These are phyloP conservation scores for Drosophila ananassae DNA, from an alignment of 1,140 invertebrate species.

Conservation along the genomic window DNA sequence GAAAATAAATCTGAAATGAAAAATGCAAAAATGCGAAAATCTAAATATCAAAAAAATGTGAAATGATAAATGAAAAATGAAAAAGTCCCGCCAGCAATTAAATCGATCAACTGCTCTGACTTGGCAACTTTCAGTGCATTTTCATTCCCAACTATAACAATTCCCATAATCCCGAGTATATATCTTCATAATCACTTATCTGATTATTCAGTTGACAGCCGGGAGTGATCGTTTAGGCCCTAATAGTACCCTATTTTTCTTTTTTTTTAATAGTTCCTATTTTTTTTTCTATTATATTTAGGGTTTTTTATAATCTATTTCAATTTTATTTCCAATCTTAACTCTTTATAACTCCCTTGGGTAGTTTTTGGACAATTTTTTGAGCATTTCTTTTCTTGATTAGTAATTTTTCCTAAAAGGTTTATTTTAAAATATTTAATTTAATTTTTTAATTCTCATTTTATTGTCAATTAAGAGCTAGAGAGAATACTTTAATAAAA, in stretches of 20 bases:
- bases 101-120: slow-evolving; percentile 24
- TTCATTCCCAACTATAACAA: background rate
- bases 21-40: slow-evolving; percentile 16
- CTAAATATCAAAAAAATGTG: slow-evolving; percentile 1
- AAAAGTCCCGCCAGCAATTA: slow-evolving; percentile 44
- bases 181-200: background rate
- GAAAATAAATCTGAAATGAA: background rate
- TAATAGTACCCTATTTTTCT: background rate
- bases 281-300: too few relatives aligned
- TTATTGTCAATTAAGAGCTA: too few relatives aligned
- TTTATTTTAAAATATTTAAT: too few relatives aligned
- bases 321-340: too few relatives aligned
- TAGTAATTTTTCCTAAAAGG: too few relatives aligned
- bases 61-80: slow-evolving; percentile 16
- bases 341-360: too few relatives aligned
- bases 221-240: background rate
- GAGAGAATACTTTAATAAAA: too few relatives aligned
- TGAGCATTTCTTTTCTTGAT: too few relatives aligned
- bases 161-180: background rate
- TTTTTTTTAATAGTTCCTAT: too few relatives aligned
- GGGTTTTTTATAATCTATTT: too few relatives aligned
- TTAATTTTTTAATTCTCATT: too few relatives aligned
- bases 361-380: too few relatives aligned
- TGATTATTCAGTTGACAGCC: background rate
- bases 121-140: background rate